phyloP scores from a whole-genome alignment of 2,888 invertebrate genomes.

The Mechanitis mazaeus region DNA sequence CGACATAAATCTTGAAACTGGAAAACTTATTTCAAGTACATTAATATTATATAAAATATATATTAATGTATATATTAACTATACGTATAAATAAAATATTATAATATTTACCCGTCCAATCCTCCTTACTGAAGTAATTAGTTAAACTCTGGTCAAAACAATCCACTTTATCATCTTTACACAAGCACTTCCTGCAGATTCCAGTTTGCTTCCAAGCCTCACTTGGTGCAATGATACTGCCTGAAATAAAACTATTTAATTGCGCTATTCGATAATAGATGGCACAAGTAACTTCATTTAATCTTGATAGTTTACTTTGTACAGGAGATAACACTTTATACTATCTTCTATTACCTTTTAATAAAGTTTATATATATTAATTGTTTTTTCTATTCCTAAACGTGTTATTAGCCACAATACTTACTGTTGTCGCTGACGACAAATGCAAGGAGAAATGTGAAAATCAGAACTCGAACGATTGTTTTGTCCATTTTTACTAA shows the following conservation, averaged over 20 bases:
- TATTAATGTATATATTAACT: neutral
- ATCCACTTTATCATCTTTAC: slow-evolving; percentile 69
- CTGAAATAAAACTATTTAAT: slow-evolving; percentile 37
- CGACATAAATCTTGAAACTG: too few species aligned
- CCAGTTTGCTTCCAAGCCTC: slow-evolving; percentile 45
- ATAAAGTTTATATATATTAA: too few species aligned
- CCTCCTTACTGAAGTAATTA: slow-evolving; percentile 68
- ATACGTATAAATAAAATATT: neutral
- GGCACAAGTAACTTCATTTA: slow-evolving; percentile 26
- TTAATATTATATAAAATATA: too few species aligned
- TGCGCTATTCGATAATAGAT: slow-evolving; percentile 41
- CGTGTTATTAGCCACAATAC: slow-evolving; percentile 9
- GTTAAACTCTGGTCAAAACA: slow-evolving; percentile 71
- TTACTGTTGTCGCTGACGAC: slow-evolving; percentile 20
- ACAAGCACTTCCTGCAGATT: slow-evolving; percentile 75
- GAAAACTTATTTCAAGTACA: too few species aligned
- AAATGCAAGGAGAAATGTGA: slow-evolving; percentile 8
- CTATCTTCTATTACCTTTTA: too few species aligned
- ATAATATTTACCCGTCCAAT: slow-evolving; percentile 70
- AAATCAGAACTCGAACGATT: slow-evolving; percentile 11
- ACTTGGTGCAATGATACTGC: slow-evolving; percentile 30
- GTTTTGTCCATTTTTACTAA: slow-evolving; percentile 24
- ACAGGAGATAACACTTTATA: too few species aligned
- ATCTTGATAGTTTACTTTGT: too few species aligned
- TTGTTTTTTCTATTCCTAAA: too few species aligned